These are phyloP conservation scores for sheep (Ovis aries) DNA, from an alignment of 2,113 vertebrate species.

Conservation along the genomic window ARS-UI_Ramb_v3.0 NC_056056.1:92054001-92054500, in stretches of 20 bases:
- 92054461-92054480: background rate
- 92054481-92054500: rapidly evolving
- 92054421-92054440: background rate
- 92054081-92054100: background rate
- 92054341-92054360: background rate
- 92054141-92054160: background rate
- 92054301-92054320: background rate
- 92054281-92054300: background rate
- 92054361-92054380: background rate
- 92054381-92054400: background rate
- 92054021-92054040: background rate
- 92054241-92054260: background rate
- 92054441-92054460: background rate
- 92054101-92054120: conserved; percentile 44
- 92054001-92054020: background rate
- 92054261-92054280: background rate
- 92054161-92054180: background rate
- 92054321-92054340: background rate
- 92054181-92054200: background rate
- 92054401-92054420: background rate
- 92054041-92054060: conserved; percentile 14
- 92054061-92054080: background rate
- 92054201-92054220: background rate
- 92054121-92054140: conserved; percentile 51
- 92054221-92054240: background rate